A percentile compares a stretch with the other conserved stretches of the same genome.
Conservation (phyloP, 2,797 vertebrate genomes). For the Sebastes baramenuke region DNA sequence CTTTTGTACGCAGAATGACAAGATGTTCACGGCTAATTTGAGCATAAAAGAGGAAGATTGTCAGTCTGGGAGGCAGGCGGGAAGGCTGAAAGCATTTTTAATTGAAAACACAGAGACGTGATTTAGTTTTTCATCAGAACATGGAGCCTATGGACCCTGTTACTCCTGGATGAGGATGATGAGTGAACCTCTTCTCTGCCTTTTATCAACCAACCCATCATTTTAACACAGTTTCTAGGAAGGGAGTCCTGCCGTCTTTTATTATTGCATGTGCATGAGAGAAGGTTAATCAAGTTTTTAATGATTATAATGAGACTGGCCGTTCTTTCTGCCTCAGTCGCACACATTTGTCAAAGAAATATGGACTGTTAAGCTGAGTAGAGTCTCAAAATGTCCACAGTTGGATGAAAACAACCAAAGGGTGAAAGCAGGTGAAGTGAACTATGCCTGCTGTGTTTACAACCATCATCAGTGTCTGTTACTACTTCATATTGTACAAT, state of each 20-base stretch:
- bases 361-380: background rate
- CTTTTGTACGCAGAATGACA: background rate
- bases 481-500: background rate
- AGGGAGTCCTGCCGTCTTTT: background rate
- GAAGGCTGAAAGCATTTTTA: constrained; percentile 17
- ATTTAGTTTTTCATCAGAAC: constrained; percentile 3
- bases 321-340: background rate
- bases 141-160: background rate
- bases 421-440: background rate
- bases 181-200: background rate
- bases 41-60: background rate
- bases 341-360: background rate
- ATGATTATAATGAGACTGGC: background rate
- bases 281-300: constrained; percentile 3
- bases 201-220: background rate
- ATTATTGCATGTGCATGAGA: background rate
- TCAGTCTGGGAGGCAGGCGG: background rate
- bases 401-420: background rate
- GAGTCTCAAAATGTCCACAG: background rate
- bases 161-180: no score
- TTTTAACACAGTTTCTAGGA: background rate
- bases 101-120: background rate
- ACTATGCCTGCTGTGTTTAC: background rate
- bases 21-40: background rate
- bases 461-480: background rate